phyloP scores from a whole-genome alignment of 2,888 invertebrate genomes.

The Unio delphinus region DNA sequence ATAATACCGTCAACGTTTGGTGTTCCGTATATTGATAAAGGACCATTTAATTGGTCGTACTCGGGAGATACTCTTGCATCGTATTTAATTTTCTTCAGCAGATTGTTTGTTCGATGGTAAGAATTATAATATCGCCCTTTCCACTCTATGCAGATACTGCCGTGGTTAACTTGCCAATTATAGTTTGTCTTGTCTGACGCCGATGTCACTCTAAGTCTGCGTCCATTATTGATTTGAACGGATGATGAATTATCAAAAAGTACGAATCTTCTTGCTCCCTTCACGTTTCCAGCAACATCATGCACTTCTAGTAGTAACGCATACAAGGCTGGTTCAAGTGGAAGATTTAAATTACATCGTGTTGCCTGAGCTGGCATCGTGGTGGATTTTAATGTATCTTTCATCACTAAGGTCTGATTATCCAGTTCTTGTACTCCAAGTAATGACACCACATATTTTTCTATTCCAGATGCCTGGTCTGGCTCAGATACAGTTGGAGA shows the following conservation, averaged over 20 bases:
- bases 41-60: conserved; percentile 35
- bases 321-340: conserved; percentile 20
- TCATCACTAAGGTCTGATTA: background rate
- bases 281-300: conserved; percentile 35
- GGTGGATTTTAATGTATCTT: background rate
- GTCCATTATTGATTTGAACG: conserved; percentile 4
- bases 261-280: conserved; percentile 30
- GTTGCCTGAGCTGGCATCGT: background rate
- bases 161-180: conserved; percentile 37
- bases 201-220: conserved; percentile 16
- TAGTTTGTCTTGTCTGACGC: conserved; percentile 20
- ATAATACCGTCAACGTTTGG: conserved; percentile 31
- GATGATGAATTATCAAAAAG: conserved; percentile 33
- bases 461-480: conserved; percentile 29
- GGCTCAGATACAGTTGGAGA: conserved; percentile 15
- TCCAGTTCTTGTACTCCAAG: conserved; percentile 11
- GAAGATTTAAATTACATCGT: background rate
- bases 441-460: conserved; percentile 18
- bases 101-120: conserved; percentile 16
- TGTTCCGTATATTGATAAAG: conserved; percentile 31
- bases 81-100: conserved; percentile 19
- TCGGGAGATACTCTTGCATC: conserved; percentile 5
- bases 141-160: conserved; percentile 31
- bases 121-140: conserved; percentile 33
- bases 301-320: conserved; percentile 28